Conservation (phyloP, 2,888 invertebrate species). For the Cremastobaeus sp. region DNA sequence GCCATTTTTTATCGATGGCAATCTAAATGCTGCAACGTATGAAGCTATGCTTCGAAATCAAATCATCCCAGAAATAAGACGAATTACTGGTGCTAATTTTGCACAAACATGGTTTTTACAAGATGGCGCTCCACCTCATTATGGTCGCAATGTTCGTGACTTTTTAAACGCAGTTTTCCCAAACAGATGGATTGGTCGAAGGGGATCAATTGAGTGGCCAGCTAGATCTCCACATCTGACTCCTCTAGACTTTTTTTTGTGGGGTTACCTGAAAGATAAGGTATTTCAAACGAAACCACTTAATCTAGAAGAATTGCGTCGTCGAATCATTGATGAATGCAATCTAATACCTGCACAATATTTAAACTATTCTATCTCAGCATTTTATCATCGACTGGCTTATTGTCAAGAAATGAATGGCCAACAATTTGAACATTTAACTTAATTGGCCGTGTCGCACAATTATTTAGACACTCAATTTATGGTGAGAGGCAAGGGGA, state of each 20-base stretch:
- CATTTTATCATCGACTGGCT: conserved; percentile 21
- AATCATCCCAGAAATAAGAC: conserved; percentile 7
- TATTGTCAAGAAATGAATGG: conserved; percentile 18
- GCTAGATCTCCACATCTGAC: conserved; percentile 2
- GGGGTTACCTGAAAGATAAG: conserved; percentile 4
- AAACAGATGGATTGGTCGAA: conserved; percentile 2
- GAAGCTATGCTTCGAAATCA: conserved; percentile 10
- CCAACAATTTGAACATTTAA: conserved; percentile 4
- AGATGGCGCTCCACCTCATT: background rate
- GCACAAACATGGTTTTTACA: conserved; percentile 1
- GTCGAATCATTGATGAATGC: conserved; percentile 20
- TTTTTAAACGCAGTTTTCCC: conserved; percentile 3
- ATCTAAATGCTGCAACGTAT: too few species aligned
- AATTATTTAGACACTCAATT: conserved; percentile 1
- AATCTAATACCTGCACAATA: conserved; percentile 10
- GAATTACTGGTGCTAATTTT: conserved; percentile 7
- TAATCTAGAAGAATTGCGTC: conserved; percentile 26
- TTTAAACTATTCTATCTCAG: conserved; percentile 10
- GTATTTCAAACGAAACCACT: conserved; percentile 16
- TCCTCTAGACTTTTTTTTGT: conserved; percentile 9
- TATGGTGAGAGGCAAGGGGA: conserved; percentile 3
- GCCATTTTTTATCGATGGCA: conserved; percentile 70
- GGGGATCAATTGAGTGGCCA: conserved; percentile 2
- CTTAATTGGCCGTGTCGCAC: conserved; percentile 5
- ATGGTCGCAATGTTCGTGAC: background rate